phyloP scores from a whole-genome alignment of 2,888 invertebrate genomes.

The Pammene fasciana region DNA sequence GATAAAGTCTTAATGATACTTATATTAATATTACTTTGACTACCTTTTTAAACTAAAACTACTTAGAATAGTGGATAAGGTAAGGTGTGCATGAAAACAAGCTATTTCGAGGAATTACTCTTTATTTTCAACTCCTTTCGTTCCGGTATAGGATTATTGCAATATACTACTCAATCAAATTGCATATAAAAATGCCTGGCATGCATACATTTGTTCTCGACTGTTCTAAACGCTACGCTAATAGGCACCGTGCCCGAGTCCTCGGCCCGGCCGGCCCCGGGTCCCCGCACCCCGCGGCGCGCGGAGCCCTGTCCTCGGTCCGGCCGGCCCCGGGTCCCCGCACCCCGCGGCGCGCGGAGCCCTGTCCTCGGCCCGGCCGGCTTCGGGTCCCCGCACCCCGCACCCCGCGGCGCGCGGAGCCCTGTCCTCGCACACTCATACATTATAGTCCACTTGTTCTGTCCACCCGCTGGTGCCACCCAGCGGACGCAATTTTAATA shows the following conservation, averaged over 20 bases:
- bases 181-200: slow-evolving; percentile 19
- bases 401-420: not conserved
- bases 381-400: not conserved
- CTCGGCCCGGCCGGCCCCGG: no score
- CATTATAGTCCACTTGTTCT: slow-evolving; percentile 9
- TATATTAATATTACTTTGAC: no score
- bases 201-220: slow-evolving; percentile 19
- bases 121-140: slow-evolving; percentile 35
- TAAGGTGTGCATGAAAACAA: slow-evolving; percentile 8
- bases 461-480: slow-evolving; percentile 13
- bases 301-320: no score
- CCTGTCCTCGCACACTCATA: not conserved
- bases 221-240: slow-evolving; percentile 1
- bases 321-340: no score
- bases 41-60: no score
- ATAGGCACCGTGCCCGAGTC: no score
- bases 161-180: slow-evolving; percentile 23
- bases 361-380: no score
- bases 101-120: slow-evolving; percentile 15
- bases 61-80: not conserved
- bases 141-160: slow-evolving; percentile 27
- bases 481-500: slow-evolving; percentile 14
- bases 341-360: no score
- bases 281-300: no score
- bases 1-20: no score